Base-by-base conservation (phyloP, 1,140 invertebrate species). In the Oncopeltus fasciatus region DNA sequence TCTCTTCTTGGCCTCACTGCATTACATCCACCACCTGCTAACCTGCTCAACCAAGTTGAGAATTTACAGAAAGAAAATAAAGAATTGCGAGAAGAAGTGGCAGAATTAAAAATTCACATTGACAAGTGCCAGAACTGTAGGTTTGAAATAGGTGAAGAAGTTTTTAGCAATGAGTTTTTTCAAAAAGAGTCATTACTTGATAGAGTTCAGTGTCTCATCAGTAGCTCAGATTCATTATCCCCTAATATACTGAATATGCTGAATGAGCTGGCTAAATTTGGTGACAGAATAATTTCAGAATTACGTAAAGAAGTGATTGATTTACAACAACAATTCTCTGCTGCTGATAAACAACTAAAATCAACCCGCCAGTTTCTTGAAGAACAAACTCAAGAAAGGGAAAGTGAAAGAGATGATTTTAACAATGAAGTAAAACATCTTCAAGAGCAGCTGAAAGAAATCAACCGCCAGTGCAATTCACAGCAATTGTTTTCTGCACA, bases 331-430 rank as follows among this genome's bases (percentile, higher is more conserved):
- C 86, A 88, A 81, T 86, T 88, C 14, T 38, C 85, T 65, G 84
- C 83, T 44, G 85, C 87, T 27, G 86, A 89, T 74, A 87, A 88
- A 63, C 84, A 88, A 74, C 75, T 88, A 44, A 79, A 80, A 67
- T 78, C 80, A 16, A 88, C 83, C 1, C 76, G 83, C 1, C 78
- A 80, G 70, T 90, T 90, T 74, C 76, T 89, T 62, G 88, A 90
- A 68, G 86, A 89, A 69, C 87, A 89, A 72, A 84, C 87, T 24
- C 74, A 72, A 33, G 88, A 90, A 70, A 77, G 88, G 29, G 87
- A 90, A 74, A 75, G 75, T 59, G 87, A 90, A 73, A 77, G 87
- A 24, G 87, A 90, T 72, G 87, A 90, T 67, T 85, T 82, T 64
- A 77, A 80, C 56, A 78, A 75, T 65, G 76, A 83, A 67, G 80